Evolutionary conservation across 2,888 invertebrate genomes (phyloP).

Genomic region (Luperina testacea): DNA sequence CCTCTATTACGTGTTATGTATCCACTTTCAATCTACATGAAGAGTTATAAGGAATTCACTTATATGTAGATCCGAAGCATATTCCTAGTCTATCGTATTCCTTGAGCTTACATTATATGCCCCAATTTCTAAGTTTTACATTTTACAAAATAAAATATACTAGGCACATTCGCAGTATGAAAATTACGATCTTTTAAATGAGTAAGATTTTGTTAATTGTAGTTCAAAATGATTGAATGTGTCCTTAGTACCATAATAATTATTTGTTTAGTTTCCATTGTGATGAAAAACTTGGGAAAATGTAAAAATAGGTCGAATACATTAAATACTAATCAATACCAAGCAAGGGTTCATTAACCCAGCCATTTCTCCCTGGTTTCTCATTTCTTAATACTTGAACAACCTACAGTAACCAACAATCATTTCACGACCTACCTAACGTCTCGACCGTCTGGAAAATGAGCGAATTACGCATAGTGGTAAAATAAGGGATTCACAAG

Average conservation of each 20-base stretch:
- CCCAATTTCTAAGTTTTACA: slow-evolving; percentile 35
- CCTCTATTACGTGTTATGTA: slow-evolving; percentile 30
- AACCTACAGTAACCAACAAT: slow-evolving; percentile 42
- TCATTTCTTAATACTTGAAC: slow-evolving; percentile 39
- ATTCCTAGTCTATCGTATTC: slow-evolving; percentile 53
- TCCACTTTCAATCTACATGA: slow-evolving; percentile 29
- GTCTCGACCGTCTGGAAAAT: slow-evolving; percentile 47
- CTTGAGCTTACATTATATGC: slow-evolving; percentile 61
- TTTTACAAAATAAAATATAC: slow-evolving; percentile 23
- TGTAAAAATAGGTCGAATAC: slow-evolving; percentile 46
- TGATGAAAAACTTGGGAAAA: slow-evolving; percentile 29
- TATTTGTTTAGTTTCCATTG: slow-evolving; percentile 46
- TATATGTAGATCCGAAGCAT: slow-evolving; percentile 56
- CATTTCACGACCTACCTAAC: slow-evolving; percentile 35
- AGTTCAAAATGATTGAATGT: slow-evolving; percentile 28
- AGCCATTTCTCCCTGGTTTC: slow-evolving; percentile 11
- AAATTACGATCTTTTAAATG: background rate
- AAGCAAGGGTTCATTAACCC: slow-evolving; percentile 21
- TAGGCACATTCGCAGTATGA: slow-evolving; percentile 41
- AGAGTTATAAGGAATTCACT: slow-evolving; percentile 48
- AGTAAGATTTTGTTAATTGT: background rate
- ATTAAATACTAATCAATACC: slow-evolving; percentile 40
- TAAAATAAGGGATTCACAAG: slow-evolving; percentile 29
- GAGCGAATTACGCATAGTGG: slow-evolving; percentile 32
- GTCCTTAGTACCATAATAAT: slow-evolving; percentile 26